Base-by-base conservation (phyloP, 2,797 vertebrate genomes). In the Semaprochilodus insignis region DNA sequence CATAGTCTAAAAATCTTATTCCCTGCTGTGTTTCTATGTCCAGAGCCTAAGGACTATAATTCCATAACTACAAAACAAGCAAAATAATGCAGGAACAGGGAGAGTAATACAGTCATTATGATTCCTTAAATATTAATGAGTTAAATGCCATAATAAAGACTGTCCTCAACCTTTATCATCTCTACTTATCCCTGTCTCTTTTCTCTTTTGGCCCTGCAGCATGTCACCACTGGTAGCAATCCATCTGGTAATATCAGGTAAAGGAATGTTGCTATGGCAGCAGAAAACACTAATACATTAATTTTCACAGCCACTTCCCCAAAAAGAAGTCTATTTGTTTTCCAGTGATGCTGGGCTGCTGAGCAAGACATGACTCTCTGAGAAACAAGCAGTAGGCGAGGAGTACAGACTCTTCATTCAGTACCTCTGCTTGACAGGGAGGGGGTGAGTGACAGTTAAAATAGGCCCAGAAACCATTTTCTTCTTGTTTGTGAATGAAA, bases 401-500 rank as follows among this genome's bases (percentile, higher is more conserved):
- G 63, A 72, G 69, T 44, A 71, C 73, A 76, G 51, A 21, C 48
- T 48, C n/a, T 82, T 82, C 52, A 77, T 77, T 77, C 71, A 55
- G 48, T 72, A 44, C 34, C 62, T 74, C 60, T 66, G 69, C 48
- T 27, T 78, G 70, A 79, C 77, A 81, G 59, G 75, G 65, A 82
- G 81, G 73, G 44, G 81, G 74, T 57, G 44, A 65, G 74, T 81
- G 70, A 55, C 75, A 19, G 52, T 79, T 82, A 16, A 80, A 80
- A 80, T 7, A 10, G 71, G 51, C 23, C n/a, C 75, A 23, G 59
- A 57, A 44, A 72, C 36, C 48, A 73, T 15, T 77, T 81, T 69
- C 23, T 55, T 55, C 65, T 65, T 75, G 67, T 83, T 78, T 81
- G 55, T 85, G 77, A 82, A 78, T 67, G 63, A 85, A 77, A 62